phyloP scores from a whole-genome alignment of 1,140 invertebrate species.

The Coboldia fuscipes region DNA sequence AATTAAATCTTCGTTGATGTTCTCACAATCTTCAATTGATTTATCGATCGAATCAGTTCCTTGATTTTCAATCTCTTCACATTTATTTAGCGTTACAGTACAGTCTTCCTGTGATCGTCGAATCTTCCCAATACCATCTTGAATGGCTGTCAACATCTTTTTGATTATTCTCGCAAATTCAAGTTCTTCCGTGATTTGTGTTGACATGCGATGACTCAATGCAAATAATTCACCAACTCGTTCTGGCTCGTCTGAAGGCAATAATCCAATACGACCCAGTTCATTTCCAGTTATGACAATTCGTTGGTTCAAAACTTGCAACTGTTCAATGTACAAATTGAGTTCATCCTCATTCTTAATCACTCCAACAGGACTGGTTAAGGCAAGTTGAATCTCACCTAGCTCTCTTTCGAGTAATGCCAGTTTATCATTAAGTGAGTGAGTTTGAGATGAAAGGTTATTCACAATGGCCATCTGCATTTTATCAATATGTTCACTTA shows the following conservation, averaged over 20 bases:
- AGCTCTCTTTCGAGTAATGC: slow-evolving; percentile 48
- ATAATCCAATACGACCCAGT: slow-evolving; percentile 43
- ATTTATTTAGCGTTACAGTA: slow-evolving; percentile 39
- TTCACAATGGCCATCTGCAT: slow-evolving; percentile 41
- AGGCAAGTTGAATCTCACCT: slow-evolving; percentile 35
- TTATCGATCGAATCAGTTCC: slow-evolving; percentile 47
- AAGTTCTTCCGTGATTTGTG: slow-evolving; percentile 46
- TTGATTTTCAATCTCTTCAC: slow-evolving; percentile 40
- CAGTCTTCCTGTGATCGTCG: slow-evolving; percentile 39
- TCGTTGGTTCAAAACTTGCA: slow-evolving; percentile 51
- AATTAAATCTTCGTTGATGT: slow-evolving; percentile 36
- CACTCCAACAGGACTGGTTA: slow-evolving; percentile 47
- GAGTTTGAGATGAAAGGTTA: slow-evolving; percentile 42
- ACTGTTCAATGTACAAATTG: slow-evolving; percentile 50
- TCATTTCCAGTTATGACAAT: slow-evolving; percentile 55
- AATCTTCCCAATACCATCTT: slow-evolving; percentile 39
- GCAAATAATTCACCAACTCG: slow-evolving; percentile 44
- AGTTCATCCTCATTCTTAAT: slow-evolving; percentile 64
- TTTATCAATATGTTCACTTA: slow-evolving; percentile 35
- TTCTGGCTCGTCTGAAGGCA: slow-evolving; percentile 49
- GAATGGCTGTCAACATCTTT: slow-evolving; percentile 43
- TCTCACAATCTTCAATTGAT: slow-evolving; percentile 40
- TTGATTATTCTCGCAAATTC: slow-evolving; percentile 43
- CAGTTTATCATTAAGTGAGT: slow-evolving; percentile 46
- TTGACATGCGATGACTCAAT: slow-evolving; percentile 40